Percentiles rank a stretch among this genome's conserved stretches.
Evolutionary conservation across 2,888 invertebrate genomes (phyloP).

Genomic region (Psylliodes chrysocephalus): DNA sequence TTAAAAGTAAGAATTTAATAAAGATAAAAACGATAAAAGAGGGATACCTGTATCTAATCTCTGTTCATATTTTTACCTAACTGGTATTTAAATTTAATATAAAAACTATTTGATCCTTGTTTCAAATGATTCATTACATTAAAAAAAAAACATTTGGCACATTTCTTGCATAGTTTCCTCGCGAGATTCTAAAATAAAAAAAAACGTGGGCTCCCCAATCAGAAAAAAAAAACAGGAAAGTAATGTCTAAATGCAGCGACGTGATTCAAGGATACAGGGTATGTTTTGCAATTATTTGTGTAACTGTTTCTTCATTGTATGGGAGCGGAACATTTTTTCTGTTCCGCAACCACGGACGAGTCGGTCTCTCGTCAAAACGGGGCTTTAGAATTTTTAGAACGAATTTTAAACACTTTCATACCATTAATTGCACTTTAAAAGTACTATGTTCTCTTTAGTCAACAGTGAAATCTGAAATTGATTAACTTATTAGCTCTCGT

Average conservation of each 20-base stretch:
- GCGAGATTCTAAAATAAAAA: slow-evolving; percentile 22
- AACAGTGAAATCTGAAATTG: no score
- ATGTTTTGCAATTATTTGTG: slow-evolving; percentile 92
- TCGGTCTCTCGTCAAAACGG: slow-evolving; percentile 47
- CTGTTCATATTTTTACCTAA: no score
- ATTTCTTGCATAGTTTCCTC: slow-evolving; percentile 6
- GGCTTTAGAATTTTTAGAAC: slow-evolving; percentile 21
- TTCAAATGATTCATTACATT: no score
- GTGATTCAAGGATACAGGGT: slow-evolving; percentile 94
- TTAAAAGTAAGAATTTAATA: no score
- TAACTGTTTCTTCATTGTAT: slow-evolving; percentile 64
- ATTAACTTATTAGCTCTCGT: no score
- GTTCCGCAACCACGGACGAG: slow-evolving; percentile 55
- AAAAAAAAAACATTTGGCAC: no score
- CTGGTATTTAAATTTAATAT: no score
- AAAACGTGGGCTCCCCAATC: slow-evolving; percentile 58
- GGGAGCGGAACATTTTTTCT: slow-evolving; percentile 58
- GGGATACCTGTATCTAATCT: no score
- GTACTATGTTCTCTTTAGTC: no score
- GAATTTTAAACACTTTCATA: background rate
- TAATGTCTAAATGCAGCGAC: slow-evolving; percentile 68
- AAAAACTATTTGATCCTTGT: no score
- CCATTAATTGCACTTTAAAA: no score
- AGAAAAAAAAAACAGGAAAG: slow-evolving; percentile 58
- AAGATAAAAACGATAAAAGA: no score